Percentiles rank a stretch among this genome's conserved stretches.
Evolutionary conservation across 1,140 invertebrate species (phyloP).

Genomic region (Leucophenga varia): DNA sequence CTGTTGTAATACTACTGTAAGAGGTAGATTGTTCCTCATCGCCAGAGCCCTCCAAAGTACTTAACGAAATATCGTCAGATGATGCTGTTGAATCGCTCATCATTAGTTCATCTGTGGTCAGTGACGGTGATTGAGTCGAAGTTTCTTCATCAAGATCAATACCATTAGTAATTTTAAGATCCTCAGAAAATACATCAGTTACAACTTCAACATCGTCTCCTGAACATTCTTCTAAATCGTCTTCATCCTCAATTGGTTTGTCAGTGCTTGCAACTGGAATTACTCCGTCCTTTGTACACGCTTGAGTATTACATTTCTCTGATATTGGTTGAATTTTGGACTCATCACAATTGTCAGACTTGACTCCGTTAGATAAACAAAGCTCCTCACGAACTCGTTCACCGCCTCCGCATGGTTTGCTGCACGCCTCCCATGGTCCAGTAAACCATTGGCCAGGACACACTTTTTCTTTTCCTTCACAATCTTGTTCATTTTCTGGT

Average conservation of each 20-base stretch:
- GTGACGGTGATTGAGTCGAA: constrained; percentile 41
- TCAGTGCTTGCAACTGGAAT: constrained; percentile 62
- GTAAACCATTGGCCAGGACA: constrained; percentile 87
- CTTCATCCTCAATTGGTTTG: constrained; percentile 59
- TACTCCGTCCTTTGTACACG: constrained; percentile 72
- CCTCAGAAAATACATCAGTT: constrained; percentile 19
- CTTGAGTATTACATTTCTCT: constrained; percentile 73
- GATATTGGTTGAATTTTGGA: constrained; percentile 65
- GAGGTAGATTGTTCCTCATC: constrained; percentile 35
- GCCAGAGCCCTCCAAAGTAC: constrained; percentile 45
- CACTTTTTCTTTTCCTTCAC: constrained; percentile 65
- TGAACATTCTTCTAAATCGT: constrained; percentile 58
- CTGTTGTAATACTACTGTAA: constrained; percentile 30
- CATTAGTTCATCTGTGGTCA: constrained; percentile 63
- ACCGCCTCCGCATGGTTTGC: constrained; percentile 81
- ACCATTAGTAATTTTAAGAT: constrained; percentile 22
- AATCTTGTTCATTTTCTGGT: constrained; percentile 70
- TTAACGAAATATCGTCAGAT: constrained; percentile 21
- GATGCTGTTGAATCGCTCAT: constrained; percentile 62
- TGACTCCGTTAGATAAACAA: constrained; percentile 73
- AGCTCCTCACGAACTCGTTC: constrained; percentile 71
- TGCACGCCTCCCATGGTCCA: constrained; percentile 82
- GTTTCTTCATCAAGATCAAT: constrained; percentile 36
- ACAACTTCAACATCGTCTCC: constrained; percentile 57
- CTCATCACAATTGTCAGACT: constrained; percentile 65